Base-by-base conservation (phyloP, 1,140 invertebrate species). In the Cotesia vestalis region DNA sequence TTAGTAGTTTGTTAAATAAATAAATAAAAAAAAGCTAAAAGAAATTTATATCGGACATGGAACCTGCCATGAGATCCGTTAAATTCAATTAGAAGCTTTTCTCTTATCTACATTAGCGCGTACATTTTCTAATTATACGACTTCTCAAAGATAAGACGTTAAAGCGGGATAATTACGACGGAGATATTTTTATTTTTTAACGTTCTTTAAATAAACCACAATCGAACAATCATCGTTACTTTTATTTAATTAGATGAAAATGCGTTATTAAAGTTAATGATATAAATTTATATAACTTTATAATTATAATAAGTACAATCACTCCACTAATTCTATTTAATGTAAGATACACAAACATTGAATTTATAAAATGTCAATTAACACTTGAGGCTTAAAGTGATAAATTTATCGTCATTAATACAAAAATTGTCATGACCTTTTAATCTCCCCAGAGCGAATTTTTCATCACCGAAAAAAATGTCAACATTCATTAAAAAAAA, bases 51-150 rank as follows among this genome's bases (percentile, higher is more conserved):
- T 64, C 51, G 64, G 62, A 52, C 52, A 60, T 36, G 8, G 12
- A 52, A 46, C 40, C 9, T 12, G 66, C 55, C 66, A 57, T 34
- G 35, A 69, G 57, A 60, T 20, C 67, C 68, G 59, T 61, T 62
- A 61, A 70, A 70, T 70, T 70, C 68, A 70, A 70, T 70, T 70
- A 70, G 59, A 70, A 70, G 34, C 51, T 62, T 46, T 46, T 62
- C 40, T 34, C 57, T 62, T 70, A 70, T 70, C 68, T 62, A 52
- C 12, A 46, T 46, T 46, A 46, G 14, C 35, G 55, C 36, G 35
- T 69, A 38, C 40, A 52, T 70, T 52, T 62, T 51, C 5, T 70
- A 61, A 69, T 69, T 69, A 69, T 69, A 69, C 55, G 52, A 60
- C 67, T 35, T 67, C 53, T 38, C 4, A 14, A 4, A 35, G 52